These are phyloP conservation scores for Ephialtes manifestator DNA, from an alignment of 2,888 invertebrate genomes.

Conservation along the genomic window DNA sequence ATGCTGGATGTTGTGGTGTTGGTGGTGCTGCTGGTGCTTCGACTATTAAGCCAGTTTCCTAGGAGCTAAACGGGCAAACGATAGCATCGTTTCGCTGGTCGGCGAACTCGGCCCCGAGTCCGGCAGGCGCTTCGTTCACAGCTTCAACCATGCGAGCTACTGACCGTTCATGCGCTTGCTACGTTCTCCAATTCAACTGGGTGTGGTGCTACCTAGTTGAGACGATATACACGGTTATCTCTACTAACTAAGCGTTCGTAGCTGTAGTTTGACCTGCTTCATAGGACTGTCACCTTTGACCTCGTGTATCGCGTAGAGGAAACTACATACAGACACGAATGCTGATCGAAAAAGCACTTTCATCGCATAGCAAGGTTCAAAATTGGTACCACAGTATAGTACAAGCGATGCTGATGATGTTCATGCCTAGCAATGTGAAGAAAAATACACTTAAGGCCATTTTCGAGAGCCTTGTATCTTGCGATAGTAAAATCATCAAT, in stretches of 20 bases:
- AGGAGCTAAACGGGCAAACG: constrained; percentile 71
- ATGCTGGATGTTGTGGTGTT: constrained; percentile 9
- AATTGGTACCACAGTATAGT: background rate
- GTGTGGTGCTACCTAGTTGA: constrained; percentile 53
- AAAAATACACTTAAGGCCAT: background rate
- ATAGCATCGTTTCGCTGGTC: constrained; percentile 67
- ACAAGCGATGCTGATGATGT: background rate
- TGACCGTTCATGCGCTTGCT: constrained; percentile 32
- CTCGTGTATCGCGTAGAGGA: background rate
- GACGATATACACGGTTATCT: constrained; percentile 50
- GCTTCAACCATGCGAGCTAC: constrained; percentile 25
- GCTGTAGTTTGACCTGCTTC: constrained; percentile 62
- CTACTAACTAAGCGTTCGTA: constrained; percentile 30
- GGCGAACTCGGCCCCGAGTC: constrained; percentile 51
- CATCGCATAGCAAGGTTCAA: background rate
- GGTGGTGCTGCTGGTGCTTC: constrained; percentile 34
- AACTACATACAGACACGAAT: background rate
- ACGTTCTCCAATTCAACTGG: constrained; percentile 55
- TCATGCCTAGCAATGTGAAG: background rate
- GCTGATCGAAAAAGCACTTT: background rate
- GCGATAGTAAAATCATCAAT: no score
- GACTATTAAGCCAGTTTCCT: constrained; percentile 71
- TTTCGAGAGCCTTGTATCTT: no score
- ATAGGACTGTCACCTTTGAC: background rate
- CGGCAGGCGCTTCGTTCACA: background rate